These are phyloP conservation scores for Malthinus seriepunctatus DNA, from an alignment of 2,888 invertebrate species.

Conservation along the genomic window DNA sequence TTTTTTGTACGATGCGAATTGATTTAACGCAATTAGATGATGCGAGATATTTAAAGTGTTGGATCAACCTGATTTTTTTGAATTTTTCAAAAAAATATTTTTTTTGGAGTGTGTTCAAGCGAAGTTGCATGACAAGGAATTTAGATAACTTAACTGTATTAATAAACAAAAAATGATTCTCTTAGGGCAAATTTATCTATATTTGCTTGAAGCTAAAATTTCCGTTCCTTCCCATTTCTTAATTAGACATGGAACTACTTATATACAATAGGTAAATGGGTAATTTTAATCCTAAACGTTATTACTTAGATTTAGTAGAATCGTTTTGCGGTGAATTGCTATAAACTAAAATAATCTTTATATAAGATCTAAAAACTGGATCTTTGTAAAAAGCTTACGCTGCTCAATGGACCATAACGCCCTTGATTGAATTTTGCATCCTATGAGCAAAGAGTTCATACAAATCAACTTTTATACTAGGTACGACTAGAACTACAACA, in stretches of 20 bases:
- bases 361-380: conserved; percentile 26
- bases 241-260: neutral
- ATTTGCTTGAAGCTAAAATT: conserved; percentile 2
- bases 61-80: too few species aligned
- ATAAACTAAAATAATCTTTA: conserved; percentile 26
- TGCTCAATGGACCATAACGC: conserved; percentile 33
- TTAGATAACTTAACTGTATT: conserved; percentile 2
- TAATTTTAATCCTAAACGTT: conserved; percentile 8
- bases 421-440: conserved; percentile 34
- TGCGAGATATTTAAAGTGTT: too few species aligned
- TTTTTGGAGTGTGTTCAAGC: neutral
- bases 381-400: conserved; percentile 24
- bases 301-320: conserved; percentile 18
- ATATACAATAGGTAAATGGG: conserved; percentile 1
- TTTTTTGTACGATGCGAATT: too few species aligned
- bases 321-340: conserved; percentile 15
- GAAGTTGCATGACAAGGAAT: neutral
- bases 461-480: conserved; percentile 9
- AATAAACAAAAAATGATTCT: neutral
- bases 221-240: conserved; percentile 8
- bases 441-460: conserved; percentile 18
- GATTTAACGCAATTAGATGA: too few species aligned
- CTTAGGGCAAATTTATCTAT: conserved; percentile 3
- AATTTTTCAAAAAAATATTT: neutral
- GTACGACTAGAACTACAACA: neutral